Conservation (phyloP, 2,113 vertebrate genomes). For the Cebus imitator region DNA sequence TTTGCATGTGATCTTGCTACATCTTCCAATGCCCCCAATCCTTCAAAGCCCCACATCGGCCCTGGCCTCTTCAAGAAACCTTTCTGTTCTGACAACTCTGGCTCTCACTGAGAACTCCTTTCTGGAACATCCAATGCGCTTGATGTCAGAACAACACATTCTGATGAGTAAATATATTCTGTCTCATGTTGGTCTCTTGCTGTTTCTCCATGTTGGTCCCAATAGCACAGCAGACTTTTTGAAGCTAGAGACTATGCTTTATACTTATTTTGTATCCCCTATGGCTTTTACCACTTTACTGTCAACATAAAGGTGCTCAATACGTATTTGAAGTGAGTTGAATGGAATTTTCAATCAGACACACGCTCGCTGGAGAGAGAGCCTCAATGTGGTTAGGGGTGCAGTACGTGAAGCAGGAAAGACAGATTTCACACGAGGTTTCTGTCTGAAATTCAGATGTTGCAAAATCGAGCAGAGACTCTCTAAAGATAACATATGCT, state of each 20-base stretch:
- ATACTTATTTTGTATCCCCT: slow-evolving; percentile 68
- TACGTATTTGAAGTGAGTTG: slow-evolving; percentile 69
- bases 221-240: slow-evolving; percentile 33
- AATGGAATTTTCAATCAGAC: slow-evolving; percentile 71
- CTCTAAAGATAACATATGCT: not conserved
- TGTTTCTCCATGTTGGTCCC: slow-evolving; percentile 44
- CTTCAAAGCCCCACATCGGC: not conserved
- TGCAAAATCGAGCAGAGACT: slow-evolving; percentile 28
- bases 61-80: not conserved
- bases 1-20: not conserved
- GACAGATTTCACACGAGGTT: not conserved
- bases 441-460: slow-evolving; percentile 34
- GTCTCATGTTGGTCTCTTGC: slow-evolving; percentile 53
- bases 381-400: not conserved
- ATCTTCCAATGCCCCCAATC: not conserved
- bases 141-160: slow-evolving; percentile 54
- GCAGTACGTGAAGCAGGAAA: not conserved
- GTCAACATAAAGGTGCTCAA: slow-evolving; percentile 65
- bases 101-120: not conserved
- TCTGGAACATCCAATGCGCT: not conserved
- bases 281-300: slow-evolving; percentile 63
- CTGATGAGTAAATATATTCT: slow-evolving; percentile 65
- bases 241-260: slow-evolving; percentile 51
- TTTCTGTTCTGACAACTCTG: not conserved
- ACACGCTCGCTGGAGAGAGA: not conserved